Base-by-base conservation (phyloP, 2,888 invertebrate genomes). In the Perizoma flavofasciatum region DNA sequence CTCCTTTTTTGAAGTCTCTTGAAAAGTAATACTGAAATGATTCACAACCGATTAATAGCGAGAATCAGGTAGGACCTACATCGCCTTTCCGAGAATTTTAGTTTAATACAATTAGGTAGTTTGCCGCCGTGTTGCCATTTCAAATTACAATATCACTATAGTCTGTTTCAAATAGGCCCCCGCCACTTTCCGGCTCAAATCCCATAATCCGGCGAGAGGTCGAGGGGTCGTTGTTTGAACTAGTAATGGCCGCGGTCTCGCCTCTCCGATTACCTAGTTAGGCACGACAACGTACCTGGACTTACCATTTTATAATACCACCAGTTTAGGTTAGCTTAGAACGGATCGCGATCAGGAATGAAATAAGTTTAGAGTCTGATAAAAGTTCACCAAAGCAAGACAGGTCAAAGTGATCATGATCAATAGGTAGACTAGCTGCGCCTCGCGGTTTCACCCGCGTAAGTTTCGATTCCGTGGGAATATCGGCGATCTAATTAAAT, bases 241-340 rank as follows among this genome's bases (percentile, higher is more conserved):
- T 56, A 60, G 71, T 74, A 76, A 74, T 73, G 68, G 69, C 52
- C 58, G 44, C 39, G 63, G 65, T 60, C 59, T 58, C 55, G 46
- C 51, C 59, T 67, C 69, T 72, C 69, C 61, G 63, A 69, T 77
- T 73, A 71, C 73, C 57, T 61, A 67, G 68, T 64, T 74, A 69
- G 60, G 53, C 59, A 66, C 55, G 56, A 61, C 58, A 67, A 34
- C 35, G 55, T 7, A 32, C 34, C 37, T 49, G 45, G 7, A 11
- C n/a, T 45, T 49, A 57, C 41, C 53, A 45, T 59, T 51, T 11
- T 52, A 62, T 59, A 53, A 62, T 32, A 10, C 22, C 35, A 6
- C 22, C 55, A 49, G 39, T 39, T 39, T 40, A 49, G 39, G 49
- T 48, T 35, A 10, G n/a, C 35, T 22, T 1, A 2, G 22, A 22